These are phyloP conservation scores for Gerris lacustris DNA, from an alignment of 2,888 invertebrate species.

Conservation along the genomic window DNA sequence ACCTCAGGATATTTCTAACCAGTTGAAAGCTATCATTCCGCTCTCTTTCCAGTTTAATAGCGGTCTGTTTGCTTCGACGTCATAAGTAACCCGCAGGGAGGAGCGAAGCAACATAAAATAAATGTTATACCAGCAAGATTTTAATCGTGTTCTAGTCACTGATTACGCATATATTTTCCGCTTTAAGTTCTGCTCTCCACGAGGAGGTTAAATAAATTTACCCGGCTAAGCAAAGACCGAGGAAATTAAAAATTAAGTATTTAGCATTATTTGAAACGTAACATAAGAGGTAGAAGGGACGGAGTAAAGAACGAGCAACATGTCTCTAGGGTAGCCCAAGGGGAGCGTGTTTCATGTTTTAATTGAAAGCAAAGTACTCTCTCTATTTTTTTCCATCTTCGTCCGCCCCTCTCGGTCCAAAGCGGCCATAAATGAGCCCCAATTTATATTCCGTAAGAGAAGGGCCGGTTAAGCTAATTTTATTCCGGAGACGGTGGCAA, in stretches of 20 bases:
- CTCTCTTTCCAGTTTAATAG: too few relatives aligned
- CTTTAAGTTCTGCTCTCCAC: too few relatives aligned
- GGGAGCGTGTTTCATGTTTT: not conserved
- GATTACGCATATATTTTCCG: not conserved
- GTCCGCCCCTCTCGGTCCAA: not conserved
- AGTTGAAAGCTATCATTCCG: too few relatives aligned
- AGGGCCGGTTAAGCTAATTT: conserved; percentile 5
- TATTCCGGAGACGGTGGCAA: conserved; percentile 5
- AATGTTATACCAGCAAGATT: not conserved
- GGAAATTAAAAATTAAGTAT: conserved; percentile 3
- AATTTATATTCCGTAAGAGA: conserved; percentile 5
- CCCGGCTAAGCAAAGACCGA: not conserved
- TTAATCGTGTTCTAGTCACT: not conserved
- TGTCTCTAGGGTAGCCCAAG: not conserved
- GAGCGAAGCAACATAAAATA: too few relatives aligned
- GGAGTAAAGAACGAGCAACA: not conserved
- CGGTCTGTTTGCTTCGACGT: too few relatives aligned
- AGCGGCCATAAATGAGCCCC: conserved; percentile 1
- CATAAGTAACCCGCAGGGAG: too few relatives aligned
- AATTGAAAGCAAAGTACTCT: conserved; percentile 1
- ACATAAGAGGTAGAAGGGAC: not conserved
- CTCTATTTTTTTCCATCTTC: not conserved
- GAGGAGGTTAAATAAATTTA: not conserved
- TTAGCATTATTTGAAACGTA: not conserved
- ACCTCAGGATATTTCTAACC: too few relatives aligned